Percentiles rank a stretch among this genome's conserved stretches.
Conservation (phyloP, 53 echinoderm and acorn worm species). For the Apostichopus leukothele region DNA sequence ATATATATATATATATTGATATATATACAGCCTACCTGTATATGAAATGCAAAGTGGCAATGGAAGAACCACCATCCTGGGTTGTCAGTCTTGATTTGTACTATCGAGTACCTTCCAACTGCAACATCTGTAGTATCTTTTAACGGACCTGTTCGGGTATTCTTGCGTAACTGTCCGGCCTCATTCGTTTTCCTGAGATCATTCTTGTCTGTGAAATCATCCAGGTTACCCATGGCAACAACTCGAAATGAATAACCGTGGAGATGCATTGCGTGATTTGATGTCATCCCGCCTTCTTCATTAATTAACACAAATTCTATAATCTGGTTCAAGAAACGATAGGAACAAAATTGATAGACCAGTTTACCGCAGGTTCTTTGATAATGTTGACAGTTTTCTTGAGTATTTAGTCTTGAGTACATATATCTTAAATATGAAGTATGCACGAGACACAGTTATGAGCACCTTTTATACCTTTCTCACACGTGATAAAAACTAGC, state of each 20-base stretch:
- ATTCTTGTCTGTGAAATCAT: not conserved
- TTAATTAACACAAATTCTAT: slow-evolving; percentile 38
- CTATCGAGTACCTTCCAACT: not conserved
- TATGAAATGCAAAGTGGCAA: not conserved
- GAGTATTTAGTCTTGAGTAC: too few relatives aligned
- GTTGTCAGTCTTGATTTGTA: not conserved
- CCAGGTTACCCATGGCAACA: slow-evolving; percentile 45
- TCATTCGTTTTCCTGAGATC: slow-evolving; percentile 35
- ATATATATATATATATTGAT: too few relatives aligned
- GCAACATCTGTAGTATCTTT: not conserved
- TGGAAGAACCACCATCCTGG: slow-evolving; percentile 27
- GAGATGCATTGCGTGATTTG: slow-evolving; percentile 46
- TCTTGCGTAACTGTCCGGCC: not conserved
- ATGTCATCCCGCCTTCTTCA: slow-evolving; percentile 5
- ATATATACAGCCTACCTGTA: not conserved
- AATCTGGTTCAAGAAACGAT: not conserved
- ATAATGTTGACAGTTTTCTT: too few relatives aligned
- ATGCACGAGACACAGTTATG: too few relatives aligned
- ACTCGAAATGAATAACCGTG: slow-evolving; percentile 43
- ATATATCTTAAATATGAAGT: too few relatives aligned
- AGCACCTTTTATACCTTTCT: too few relatives aligned
- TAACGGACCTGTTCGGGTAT: not conserved
- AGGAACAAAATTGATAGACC: not conserved
- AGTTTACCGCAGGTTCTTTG: too few relatives aligned
- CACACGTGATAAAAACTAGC: too few relatives aligned